Conservation (phyloP, 2,797 vertebrate genomes). For the Melanotaenia maccullochi region DNA sequence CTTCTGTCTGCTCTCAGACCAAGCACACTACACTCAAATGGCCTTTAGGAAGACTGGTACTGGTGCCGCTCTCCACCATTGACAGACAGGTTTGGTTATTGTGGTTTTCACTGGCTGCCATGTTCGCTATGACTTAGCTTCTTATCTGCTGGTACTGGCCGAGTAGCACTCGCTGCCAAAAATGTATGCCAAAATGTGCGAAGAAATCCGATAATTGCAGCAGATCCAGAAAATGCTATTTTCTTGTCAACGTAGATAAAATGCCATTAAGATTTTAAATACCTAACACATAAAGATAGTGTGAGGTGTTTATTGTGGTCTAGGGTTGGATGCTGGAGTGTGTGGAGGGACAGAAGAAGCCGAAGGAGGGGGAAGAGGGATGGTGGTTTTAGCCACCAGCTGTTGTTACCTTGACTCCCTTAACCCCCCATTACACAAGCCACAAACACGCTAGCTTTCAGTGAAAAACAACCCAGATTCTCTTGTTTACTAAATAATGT, state of each 20-base stretch:
- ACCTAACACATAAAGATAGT: slow-evolving; percentile 35
- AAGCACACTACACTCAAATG: slow-evolving; percentile 61
- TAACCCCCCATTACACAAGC: slow-evolving; percentile 77
- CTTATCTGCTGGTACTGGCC: slow-evolving; percentile 40
- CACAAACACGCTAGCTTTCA: slow-evolving; percentile 78
- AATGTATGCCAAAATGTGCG: slow-evolving; percentile 45
- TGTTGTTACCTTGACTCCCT: slow-evolving; percentile 84
- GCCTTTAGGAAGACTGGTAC: slow-evolving; percentile 59
- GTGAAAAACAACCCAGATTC: slow-evolving; percentile 82
- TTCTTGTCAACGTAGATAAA: slow-evolving; percentile 42
- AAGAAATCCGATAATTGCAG: slow-evolving; percentile 26
- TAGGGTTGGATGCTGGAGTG: slow-evolving; percentile 67
- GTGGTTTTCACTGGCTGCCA: slow-evolving; percentile 73
- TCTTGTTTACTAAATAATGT: slow-evolving; percentile 85
- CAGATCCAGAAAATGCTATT: slow-evolving; percentile 33
- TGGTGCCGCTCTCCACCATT: slow-evolving; percentile 62
- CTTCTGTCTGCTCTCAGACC: slow-evolving; percentile 72
- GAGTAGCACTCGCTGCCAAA: slow-evolving; percentile 43
- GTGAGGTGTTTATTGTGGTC: slow-evolving; percentile 80
- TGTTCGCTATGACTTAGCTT: slow-evolving; percentile 51
- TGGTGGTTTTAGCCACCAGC: slow-evolving; percentile 77
- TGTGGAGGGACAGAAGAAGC: slow-evolving; percentile 65
- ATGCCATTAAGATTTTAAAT: slow-evolving; percentile 43
- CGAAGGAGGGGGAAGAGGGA: slow-evolving; percentile 76
- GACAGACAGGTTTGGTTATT: slow-evolving; percentile 74